Percentiles rank a stretch among this genome's conserved stretches.
Evolutionary conservation across 1,140 invertebrate species (phyloP).

Genomic region (Drosophila dunni): DNA sequence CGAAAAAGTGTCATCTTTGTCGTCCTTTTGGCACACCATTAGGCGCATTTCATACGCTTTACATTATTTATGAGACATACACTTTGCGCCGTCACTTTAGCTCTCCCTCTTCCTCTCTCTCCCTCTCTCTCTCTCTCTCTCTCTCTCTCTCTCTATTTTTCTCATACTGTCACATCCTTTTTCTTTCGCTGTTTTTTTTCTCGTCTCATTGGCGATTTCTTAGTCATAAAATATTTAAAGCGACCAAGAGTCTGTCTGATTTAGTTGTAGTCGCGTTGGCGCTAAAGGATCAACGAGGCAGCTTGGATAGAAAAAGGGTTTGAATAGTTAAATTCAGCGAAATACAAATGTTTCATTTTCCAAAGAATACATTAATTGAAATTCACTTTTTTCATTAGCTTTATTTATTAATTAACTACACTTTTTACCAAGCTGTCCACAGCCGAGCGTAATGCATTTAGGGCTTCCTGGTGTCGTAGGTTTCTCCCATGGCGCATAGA

Average conservation of each 20-base stretch:
- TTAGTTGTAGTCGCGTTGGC: conserved; percentile 37
- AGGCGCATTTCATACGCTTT: conserved; percentile 81
- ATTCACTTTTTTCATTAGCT: neutral
- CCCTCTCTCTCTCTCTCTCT: neutral
- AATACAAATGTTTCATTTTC: conserved; percentile 5
- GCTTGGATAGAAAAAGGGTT: neutral
- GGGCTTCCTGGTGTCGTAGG: conserved; percentile 10
- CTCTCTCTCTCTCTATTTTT: neutral
- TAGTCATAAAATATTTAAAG: conserved; percentile 69
- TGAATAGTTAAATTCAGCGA: conserved; percentile 21
- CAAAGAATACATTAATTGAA: neutral
- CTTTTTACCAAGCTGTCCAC: neutral
- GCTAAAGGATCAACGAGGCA: conserved; percentile 42
- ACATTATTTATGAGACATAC: conserved; percentile 76
- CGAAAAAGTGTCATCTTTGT: conserved; percentile 38
- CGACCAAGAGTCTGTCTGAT: conserved; percentile 28
- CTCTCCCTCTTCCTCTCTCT: conserved; percentile 1
- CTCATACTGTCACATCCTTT: neutral
- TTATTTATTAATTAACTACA: neutral
- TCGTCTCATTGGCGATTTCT: conserved; percentile 45
- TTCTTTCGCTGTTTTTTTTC: conserved; percentile 9
- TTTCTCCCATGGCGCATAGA: conserved; percentile 25
- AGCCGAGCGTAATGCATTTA: neutral
- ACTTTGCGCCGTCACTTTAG: conserved; percentile 48
- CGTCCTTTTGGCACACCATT: conserved; percentile 71